phyloP scores from a whole-genome alignment of 2,797 vertebrate species.

The Neoniphon sammara region DNA sequence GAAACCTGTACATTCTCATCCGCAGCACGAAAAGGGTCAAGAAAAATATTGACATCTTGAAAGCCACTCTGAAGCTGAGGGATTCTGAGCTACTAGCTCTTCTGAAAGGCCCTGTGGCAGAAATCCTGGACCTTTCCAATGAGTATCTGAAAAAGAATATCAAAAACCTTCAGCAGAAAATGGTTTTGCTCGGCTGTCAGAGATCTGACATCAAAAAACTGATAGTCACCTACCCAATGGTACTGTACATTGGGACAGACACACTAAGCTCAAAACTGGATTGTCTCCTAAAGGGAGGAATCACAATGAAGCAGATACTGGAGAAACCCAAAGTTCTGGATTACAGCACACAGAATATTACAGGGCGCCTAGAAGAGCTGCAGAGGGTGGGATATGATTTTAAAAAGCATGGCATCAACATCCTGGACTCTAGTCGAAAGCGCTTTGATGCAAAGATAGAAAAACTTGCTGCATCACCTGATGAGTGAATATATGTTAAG shows the following conservation, averaged over 20 bases:
- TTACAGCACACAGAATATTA: conserved; percentile 79
- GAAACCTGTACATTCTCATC: conserved; percentile 85
- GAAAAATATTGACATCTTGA: conserved; percentile 79
- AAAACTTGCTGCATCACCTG: conserved; percentile 58
- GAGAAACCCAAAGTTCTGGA: conserved; percentile 82
- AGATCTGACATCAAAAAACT: conserved; percentile 72
- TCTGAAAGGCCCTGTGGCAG: conserved; percentile 75
- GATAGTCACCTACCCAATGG: conserved; percentile 69
- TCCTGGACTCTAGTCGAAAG: conserved; percentile 80
- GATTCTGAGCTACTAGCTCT: conserved; percentile 76
- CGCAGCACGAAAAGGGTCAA: conserved; percentile 84
- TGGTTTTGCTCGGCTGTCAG: conserved; percentile 72
- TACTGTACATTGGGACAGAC: conserved; percentile 77
- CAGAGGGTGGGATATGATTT: conserved; percentile 81
- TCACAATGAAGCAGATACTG: conserved; percentile 78
- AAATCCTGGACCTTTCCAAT: conserved; percentile 83
- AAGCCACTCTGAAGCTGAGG: conserved; percentile 71
- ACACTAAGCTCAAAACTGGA: conserved; percentile 83
- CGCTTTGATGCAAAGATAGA: conserved; percentile 81
- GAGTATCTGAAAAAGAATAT: conserved; percentile 81
- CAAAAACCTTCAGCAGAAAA: conserved; percentile 71
- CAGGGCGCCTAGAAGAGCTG: conserved; percentile 75
- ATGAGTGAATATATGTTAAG: conserved; percentile 25
- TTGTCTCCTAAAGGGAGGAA: conserved; percentile 78
- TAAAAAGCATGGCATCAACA: conserved; percentile 74